A percentile compares a stretch with the other conserved stretches of the same genome.
Evolutionary conservation across 2,797 vertebrate genomes (phyloP).

Genomic region (Helicolenus hilgendorfi): DNA sequence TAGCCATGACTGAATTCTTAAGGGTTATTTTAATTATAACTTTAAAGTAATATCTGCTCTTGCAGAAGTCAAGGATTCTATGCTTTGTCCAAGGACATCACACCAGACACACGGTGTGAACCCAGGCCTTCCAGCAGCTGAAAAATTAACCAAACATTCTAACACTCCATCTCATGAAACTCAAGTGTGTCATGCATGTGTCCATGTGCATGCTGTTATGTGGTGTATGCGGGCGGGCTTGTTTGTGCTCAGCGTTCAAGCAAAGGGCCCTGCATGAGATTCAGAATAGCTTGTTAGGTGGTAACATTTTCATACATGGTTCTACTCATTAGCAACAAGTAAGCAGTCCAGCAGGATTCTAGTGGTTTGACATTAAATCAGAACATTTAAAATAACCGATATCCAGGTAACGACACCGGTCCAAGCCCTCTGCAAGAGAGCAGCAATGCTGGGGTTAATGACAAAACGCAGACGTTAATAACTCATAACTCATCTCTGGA

Average conservation of each 20-base stretch:
- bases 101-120: conserved; percentile 18
- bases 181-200: conserved; percentile 12
- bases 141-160: not conserved
- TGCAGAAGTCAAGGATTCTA: not conserved
- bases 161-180: conserved; percentile 39
- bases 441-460: conserved; percentile 71
- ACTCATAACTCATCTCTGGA: conserved; percentile 86
- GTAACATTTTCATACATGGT: not conserved
- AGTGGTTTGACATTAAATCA: conserved; percentile 9
- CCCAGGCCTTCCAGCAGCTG: not conserved
- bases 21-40: not conserved
- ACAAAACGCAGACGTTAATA: conserved; percentile 86
- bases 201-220: not conserved
- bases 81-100: conserved; percentile 2
- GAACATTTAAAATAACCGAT: conserved; percentile 8
- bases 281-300: conserved; percentile 25
- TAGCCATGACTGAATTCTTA: not conserved
- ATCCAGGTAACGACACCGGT: conserved; percentile 17
- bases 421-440: conserved; percentile 17
- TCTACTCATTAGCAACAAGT: conserved; percentile 23
- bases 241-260: conserved; percentile 1
- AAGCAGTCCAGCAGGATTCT: conserved; percentile 4
- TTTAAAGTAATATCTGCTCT: not conserved
- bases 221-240: not conserved
- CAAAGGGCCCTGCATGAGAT: not conserved